Evolutionary conservation across 2,797 vertebrate genomes (phyloP), one percentile per base, ranked within the genome.

Genomic region (Smutsia temminckii): DNA sequence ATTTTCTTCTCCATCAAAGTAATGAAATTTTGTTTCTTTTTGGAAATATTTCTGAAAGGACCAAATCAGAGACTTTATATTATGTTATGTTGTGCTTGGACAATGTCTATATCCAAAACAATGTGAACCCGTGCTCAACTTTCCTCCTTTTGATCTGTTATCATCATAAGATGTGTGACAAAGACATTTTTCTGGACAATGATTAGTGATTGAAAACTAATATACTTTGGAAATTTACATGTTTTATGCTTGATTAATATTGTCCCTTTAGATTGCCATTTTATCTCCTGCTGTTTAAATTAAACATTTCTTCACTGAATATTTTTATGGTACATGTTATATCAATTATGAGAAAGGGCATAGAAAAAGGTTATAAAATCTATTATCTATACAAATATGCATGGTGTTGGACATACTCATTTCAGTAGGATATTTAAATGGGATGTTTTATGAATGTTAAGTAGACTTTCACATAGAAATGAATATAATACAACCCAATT

Each of bases 291-390:
- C 66, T 92, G 85, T 92, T 94, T 92, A 93, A 89, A 86, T 92
- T 85, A 92, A 96, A 85, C 79, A 51, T 93, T 94, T 95, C 25
- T 46, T 93, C 57, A 93, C 80, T 89, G 85, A 97, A 94, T 91
- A 94, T 95, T 97, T 85, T 93, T 89, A 91, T 69, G 89, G 46
- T 13, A 72, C 64, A n/a, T 87, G 57, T 83, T 95, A 42, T 71
- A 57, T 94, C n/a, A 55, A 84, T 79, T 81, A 88, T 80, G 84
- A 95, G 49, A 77, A 92, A 94, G 21, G 61, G 29, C 37, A 57
- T 68, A 93, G 27, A 68, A 78, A 81, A 95, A 85, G 34, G 40
- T 93, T 94, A 34, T 93, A 79, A 93, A 85, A 92, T 85, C 21
- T 87, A 72, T 95, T 95, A 74, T 92, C 91, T 92, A 71, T 14